These are phyloP conservation scores for Bilobella aurantiaca DNA, from an alignment of 1,140 invertebrate species.

Conservation along the genomic window DNA sequence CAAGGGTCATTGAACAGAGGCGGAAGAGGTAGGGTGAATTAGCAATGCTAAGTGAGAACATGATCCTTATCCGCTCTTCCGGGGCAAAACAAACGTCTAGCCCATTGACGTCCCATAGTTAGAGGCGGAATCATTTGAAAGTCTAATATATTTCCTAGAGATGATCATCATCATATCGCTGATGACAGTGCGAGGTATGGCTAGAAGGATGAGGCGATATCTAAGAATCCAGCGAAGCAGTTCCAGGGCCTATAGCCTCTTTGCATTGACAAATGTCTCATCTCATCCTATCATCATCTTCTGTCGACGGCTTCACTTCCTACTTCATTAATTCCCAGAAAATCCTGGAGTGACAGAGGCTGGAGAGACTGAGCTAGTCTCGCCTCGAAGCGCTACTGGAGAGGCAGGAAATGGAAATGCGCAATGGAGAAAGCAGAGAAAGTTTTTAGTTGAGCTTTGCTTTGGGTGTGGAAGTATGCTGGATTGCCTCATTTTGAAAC, in stretches of 20 bases:
- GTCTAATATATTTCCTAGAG: not conserved
- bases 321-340: not conserved
- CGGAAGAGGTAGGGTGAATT: not conserved
- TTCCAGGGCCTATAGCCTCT: not conserved
- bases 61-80: constrained; percentile 11
- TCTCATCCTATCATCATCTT: not conserved
- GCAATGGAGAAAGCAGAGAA: too few species aligned
- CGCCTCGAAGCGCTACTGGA: too few species aligned
- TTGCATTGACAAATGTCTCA: not conserved
- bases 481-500: too few species aligned
- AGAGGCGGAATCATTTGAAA: constrained; percentile 12
- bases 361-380: too few species aligned
- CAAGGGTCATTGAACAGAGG: constrained; percentile 14
- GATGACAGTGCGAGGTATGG: not conserved
- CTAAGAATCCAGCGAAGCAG: not conserved
- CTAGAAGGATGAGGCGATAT: not conserved
- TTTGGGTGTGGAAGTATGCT: too few species aligned
- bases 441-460: too few species aligned
- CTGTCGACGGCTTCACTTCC: not conserved
- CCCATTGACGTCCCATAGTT: too few species aligned
- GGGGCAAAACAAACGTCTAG: not conserved
- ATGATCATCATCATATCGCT: not conserved
- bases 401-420: too few species aligned
- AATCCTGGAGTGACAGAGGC: not conserved
- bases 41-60: constrained; percentile 9